Conservation (phyloP, 1,140 invertebrate genomes). For the Zaprionus ghesquierei region DNA sequence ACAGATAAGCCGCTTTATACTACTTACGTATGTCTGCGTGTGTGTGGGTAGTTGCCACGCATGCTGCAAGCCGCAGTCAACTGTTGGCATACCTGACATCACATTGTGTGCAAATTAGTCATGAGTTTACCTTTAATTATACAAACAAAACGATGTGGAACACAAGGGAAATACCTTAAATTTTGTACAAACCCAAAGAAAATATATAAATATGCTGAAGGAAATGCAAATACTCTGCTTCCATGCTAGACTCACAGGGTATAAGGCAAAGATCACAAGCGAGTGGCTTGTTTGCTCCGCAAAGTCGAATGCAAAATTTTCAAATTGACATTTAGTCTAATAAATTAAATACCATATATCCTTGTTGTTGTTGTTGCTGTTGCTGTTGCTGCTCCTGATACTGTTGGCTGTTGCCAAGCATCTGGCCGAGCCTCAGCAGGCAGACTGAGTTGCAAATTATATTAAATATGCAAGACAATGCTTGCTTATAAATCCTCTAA, state of each 20-base stretch:
- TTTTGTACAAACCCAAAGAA: too few relatives aligned
- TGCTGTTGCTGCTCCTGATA: too few relatives aligned
- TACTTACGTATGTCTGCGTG: conserved; percentile 27
- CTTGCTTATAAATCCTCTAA: conserved; percentile 76
- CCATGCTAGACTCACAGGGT: conserved; percentile 5
- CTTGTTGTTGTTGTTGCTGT: conserved; percentile 26
- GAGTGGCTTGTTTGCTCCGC: conserved; percentile 44
- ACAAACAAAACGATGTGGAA: not conserved
- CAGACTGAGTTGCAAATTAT: conserved; percentile 64
- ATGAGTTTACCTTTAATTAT: not conserved
- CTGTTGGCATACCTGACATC: not conserved
- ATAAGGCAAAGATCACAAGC: conserved; percentile 23
- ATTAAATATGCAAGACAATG: conserved; percentile 79
- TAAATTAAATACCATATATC: conserved; percentile 60
- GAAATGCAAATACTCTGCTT: not conserved
- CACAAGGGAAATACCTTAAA: too few relatives aligned
- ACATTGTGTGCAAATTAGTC: not conserved
- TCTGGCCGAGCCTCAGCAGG: conserved; percentile 6
- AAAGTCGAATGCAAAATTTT: conserved; percentile 68
- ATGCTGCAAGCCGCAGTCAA: not conserved
- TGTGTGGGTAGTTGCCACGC: not conserved
- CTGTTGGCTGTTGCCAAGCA: conserved; percentile 21
- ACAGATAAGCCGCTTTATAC: conserved; percentile 66
- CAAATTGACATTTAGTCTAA: conserved; percentile 78
- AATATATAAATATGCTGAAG: not conserved